Conservation (phyloP, 2,888 invertebrate species). For the Itoplectis maculator region DNA sequence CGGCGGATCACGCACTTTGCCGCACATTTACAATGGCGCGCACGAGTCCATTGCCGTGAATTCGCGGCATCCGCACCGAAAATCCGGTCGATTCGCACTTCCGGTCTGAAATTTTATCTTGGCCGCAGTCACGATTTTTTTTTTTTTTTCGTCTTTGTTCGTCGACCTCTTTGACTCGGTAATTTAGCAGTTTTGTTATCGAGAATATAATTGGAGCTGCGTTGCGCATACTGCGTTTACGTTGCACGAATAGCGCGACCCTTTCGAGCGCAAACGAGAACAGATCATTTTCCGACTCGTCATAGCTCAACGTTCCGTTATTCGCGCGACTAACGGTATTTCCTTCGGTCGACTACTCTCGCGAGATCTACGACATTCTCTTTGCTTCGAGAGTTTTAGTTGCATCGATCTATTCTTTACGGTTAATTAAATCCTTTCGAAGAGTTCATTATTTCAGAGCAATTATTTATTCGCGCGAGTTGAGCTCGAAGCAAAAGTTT, state of each 20-base stretch:
- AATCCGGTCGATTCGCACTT: constrained; percentile 58
- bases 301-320: constrained; percentile 52
- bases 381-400: constrained; percentile 24
- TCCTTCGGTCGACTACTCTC: not conserved
- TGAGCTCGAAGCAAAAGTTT: not conserved
- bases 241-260: not conserved
- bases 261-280: constrained; percentile 54
- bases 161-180: no score
- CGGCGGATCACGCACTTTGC: constrained; percentile 63
- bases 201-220: no score
- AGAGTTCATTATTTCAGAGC: not conserved
- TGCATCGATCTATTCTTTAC: not conserved
- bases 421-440: not conserved
- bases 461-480: not conserved
- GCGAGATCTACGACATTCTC: constrained; percentile 49
- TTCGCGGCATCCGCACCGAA: constrained; percentile 63
- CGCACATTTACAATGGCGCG: constrained; percentile 65
- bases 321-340: constrained; percentile 59
- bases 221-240: no score
- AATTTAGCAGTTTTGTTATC: no score
- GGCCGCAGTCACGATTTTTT: not conserved
- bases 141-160: no score
- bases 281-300: constrained; percentile 35
- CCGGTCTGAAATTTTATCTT: constrained; percentile 29
- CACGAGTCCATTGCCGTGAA: constrained; percentile 51